Evolutionary conservation across 2,888 invertebrate genomes (phyloP), one percentile per base, ranked within the genome.

Genomic region (Phengaris arion): DNA sequence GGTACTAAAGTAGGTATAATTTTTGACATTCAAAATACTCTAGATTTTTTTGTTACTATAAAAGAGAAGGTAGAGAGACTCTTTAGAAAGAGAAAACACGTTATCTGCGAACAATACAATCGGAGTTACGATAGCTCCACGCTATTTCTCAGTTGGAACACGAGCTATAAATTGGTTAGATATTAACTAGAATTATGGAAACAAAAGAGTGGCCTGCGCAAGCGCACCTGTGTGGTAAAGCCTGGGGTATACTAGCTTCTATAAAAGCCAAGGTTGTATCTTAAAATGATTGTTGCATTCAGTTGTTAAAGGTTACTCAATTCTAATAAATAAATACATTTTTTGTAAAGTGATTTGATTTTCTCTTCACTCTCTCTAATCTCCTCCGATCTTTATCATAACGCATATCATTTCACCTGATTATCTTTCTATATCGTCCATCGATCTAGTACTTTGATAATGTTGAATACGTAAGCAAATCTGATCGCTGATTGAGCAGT

Each of bases 161-260:
- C 51, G 73, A 75, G 64, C 75, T 73, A 75, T 75, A 75, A 75
- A 75, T 75, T 75, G 73, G 73, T 64, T 73, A 75, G 64, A 70
- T 75, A 75, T 75, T 75, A 75, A 75, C 68, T 70, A 70, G 75
- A 75, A 78, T 78, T 77, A 79, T 84, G 82, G 82, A 84, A 85
- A 86, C 85, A 85, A 85, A 85, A 79, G 77, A 74, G 75, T 72
- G 68, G 68, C 76, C 35, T 74, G 76, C 75, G 69, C 75, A 74
- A 75, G 75, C 48, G 76, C 76, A 76, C 74, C 76, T 75, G 77
- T 75, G 75, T 74, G 6, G n/a, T 70, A 76, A 75, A 55, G 74
- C 7, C 55, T 54, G 69, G 35, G 46, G n/a, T 68, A 76, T 76
- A 77, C 74, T 74, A 15, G 59, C 48, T 8, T 5, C 8, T 48